Evolutionary conservation across 2,797 vertebrate species (phyloP).

Genomic region (Sphaeramia orbicularis): DNA sequence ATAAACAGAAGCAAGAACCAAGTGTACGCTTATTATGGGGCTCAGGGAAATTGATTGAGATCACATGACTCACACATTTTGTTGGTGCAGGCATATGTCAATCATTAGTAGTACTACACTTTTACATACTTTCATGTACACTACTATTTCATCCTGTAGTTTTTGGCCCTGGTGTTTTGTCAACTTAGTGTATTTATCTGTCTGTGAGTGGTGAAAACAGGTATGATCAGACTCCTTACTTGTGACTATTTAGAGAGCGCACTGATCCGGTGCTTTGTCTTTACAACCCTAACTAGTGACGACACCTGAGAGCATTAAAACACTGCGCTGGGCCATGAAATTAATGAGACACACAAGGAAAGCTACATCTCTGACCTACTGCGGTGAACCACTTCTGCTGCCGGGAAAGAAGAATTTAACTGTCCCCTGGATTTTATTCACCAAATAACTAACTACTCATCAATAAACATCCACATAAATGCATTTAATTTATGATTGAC

Average conservation of each 20-base stretch:
- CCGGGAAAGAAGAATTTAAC: constrained; percentile 40
- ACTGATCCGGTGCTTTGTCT: constrained; percentile 59
- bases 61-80: no score
- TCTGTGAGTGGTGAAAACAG: background rate
- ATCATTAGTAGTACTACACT: no score
- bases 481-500: constrained; percentile 52
- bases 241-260: constrained; percentile 16
- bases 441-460: constrained; percentile 59
- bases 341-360: constrained; percentile 74
- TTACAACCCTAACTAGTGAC: constrained; percentile 73
- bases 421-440: constrained; percentile 47
- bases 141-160: no score
- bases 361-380: constrained; percentile 43
- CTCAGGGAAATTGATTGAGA: no score
- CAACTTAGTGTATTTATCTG: background rate
- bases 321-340: constrained; percentile 62
- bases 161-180: no score
- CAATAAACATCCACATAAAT: constrained; percentile 67
- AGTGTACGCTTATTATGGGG: no score
- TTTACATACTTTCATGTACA: no score
- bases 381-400: constrained; percentile 30
- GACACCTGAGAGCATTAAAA: constrained; percentile 73
- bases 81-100: no score
- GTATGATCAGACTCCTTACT: background rate
- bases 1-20: no score